These are phyloP conservation scores for Cephus pulcher DNA, from an alignment of 2,888 invertebrate genomes.

Conservation along the genomic window DNA sequence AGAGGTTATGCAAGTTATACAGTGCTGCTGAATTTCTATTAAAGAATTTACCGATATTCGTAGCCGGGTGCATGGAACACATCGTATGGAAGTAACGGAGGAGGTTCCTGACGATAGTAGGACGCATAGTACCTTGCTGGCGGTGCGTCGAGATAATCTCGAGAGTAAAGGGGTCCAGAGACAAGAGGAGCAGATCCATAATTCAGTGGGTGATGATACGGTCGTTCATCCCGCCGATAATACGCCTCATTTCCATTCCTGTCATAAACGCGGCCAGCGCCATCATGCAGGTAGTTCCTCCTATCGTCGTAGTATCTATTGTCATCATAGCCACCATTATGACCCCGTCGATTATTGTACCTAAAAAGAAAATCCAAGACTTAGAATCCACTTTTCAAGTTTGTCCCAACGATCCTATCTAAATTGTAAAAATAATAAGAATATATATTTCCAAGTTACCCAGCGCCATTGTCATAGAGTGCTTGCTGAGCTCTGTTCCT, in stretches of 20 bases:
- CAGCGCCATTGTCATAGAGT: constrained; percentile 37
- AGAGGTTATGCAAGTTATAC: neutral
- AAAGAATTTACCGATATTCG: constrained; percentile 1
- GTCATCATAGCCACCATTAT: constrained; percentile 67
- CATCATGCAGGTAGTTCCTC: constrained; percentile 66
- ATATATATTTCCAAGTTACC: constrained; percentile 24
- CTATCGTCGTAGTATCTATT: constrained; percentile 68
- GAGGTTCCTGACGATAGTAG: constrained; percentile 19
- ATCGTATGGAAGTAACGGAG: constrained; percentile 3
- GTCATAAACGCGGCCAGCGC: constrained; percentile 64
- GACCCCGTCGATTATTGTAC: constrained; percentile 65
- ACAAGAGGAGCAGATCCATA: constrained; percentile 24
- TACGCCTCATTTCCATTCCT: constrained; percentile 36
- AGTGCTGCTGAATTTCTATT: neutral
- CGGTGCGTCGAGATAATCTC: constrained; percentile 23
- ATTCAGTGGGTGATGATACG: constrained; percentile 15
- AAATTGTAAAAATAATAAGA: neutral
- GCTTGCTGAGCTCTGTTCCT: constrained; percentile 26
- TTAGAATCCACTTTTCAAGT: constrained; percentile 1
- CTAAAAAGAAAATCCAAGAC: constrained; percentile 34
- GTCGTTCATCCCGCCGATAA: constrained; percentile 32
- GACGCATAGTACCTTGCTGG: constrained; percentile 17
- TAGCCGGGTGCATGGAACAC: neutral
- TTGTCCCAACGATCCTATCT: neutral
- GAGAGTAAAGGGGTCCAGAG: constrained; percentile 21